Percentiles rank a stretch among this genome's conserved stretches.
phyloP scores from a whole-genome alignment of 2,888 invertebrate species.

The Priocnemis perturbator region DNA sequence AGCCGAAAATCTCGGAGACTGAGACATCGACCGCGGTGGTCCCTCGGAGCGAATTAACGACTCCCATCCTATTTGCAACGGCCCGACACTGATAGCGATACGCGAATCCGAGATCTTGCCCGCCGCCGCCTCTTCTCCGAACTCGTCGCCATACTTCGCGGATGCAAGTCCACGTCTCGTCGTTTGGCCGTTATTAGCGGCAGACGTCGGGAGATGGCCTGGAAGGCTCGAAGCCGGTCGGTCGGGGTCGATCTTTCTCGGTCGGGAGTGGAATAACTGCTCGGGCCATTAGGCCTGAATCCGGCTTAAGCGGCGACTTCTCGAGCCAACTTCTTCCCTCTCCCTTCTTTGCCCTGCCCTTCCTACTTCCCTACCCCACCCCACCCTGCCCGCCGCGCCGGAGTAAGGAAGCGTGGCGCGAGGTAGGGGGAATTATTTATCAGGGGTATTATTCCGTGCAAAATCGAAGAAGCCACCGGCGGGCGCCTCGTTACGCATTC shows the following conservation, averaged over 20 bases:
- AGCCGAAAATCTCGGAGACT: too few relatives aligned
- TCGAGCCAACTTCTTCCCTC: conserved; percentile 21
- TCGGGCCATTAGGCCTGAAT: conserved; percentile 66
- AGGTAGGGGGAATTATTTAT: conserved; percentile 37
- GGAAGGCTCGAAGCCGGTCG: conserved; percentile 27
- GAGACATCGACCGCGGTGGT: too few relatives aligned
- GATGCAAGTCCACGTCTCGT: conserved; percentile 37
- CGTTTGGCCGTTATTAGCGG: conserved; percentile 59
- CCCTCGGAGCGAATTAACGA: too few relatives aligned
- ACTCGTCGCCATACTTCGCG: conserved; percentile 24
- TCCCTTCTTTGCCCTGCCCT: background rate
- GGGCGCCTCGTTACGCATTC: conserved; percentile 63
- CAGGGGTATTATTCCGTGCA: conserved; percentile 57
- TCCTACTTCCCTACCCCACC: background rate
- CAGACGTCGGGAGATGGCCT: conserved; percentile 38
- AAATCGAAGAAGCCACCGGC: conserved; percentile 50
- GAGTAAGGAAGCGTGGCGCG: background rate
- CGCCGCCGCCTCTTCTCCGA: background rate
- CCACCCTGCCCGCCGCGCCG: background rate
- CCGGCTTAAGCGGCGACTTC: conserved; percentile 58
- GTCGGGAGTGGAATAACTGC: conserved; percentile 39
- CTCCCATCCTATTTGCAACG: too few relatives aligned
- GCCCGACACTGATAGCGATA: too few relatives aligned
- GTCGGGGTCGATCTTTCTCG: conserved; percentile 29
- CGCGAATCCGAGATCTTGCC: too few relatives aligned